Conservation (phyloP, 2,113 vertebrate species). For the Pygoscelis antarcticus region DNA sequence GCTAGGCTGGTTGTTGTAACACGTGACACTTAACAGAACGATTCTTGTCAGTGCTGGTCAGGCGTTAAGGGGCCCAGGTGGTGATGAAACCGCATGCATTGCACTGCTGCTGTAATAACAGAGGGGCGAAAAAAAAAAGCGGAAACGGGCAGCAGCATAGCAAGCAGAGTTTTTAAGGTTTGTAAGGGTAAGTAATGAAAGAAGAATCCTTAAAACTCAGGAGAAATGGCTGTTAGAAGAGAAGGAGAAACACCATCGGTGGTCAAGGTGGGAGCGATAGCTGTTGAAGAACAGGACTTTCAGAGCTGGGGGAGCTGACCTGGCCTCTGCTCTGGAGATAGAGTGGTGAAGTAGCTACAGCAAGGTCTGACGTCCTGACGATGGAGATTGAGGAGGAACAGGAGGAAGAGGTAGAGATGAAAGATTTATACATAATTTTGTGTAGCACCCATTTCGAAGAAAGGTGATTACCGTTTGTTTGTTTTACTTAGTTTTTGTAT, state of each 20-base stretch:
- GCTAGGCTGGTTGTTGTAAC: background rate
- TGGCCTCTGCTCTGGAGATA: background rate
- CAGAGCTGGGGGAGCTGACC: background rate
- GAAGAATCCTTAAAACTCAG: background rate
- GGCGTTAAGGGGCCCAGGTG: background rate
- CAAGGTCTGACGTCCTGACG: accelerated
- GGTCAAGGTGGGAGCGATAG: background rate
- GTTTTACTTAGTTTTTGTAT: background rate
- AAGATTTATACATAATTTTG: background rate
- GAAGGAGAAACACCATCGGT: background rate
- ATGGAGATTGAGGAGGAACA: background rate
- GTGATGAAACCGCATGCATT: background rate
- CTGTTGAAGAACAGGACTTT: background rate
- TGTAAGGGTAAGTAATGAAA: background rate
- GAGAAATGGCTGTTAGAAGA: background rate
- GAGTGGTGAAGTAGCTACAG: background rate
- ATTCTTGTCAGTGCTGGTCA: background rate
- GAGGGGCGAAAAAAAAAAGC: background rate
- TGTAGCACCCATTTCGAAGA: background rate
- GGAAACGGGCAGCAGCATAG: background rate
- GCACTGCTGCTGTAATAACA: background rate
- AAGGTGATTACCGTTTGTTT: background rate
- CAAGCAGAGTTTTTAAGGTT: background rate
- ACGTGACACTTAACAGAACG: background rate
- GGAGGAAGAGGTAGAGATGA: background rate